Conservation (phyloP, 2,113 vertebrate species). For the Eclectus roratus region DNA sequence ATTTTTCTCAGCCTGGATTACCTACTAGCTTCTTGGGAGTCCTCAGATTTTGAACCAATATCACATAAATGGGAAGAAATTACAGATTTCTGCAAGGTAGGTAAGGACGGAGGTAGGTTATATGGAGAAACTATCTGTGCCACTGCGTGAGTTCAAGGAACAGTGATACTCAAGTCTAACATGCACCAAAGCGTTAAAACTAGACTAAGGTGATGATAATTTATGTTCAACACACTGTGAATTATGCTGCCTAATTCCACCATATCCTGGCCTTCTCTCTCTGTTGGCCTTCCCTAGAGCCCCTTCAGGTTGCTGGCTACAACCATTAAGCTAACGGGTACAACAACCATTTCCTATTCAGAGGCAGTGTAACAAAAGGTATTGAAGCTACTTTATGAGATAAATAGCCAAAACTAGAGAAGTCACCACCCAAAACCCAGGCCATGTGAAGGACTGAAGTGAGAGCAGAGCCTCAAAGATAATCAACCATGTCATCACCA, state of each 20-base stretch:
- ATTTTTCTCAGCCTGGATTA: neutral
- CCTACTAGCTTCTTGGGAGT: neutral
- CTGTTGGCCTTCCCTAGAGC: neutral
- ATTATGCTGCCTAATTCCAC: neutral
- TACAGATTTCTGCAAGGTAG: neutral
- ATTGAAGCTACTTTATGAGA: neutral
- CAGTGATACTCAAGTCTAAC: neutral
- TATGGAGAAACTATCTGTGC: neutral
- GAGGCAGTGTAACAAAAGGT: neutral
- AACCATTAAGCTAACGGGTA: neutral
- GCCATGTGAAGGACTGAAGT: rapidly evolving
- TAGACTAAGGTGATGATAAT: neutral
- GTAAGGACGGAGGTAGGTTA: neutral
- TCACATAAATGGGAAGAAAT: neutral
- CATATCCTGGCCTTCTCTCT: neutral
- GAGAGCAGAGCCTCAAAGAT: neutral
- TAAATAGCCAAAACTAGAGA: neutral
- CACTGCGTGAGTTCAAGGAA: neutral
- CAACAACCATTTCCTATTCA: neutral
- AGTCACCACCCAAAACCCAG: neutral
- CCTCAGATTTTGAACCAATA: neutral
- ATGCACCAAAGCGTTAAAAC: neutral
- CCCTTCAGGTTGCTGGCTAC: neutral
- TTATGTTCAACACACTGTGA: neutral
- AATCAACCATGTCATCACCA: neutral